A percentile compares a stretch with the other conserved stretches of the same genome.
These are phyloP conservation scores for Cyclophora albipunctata DNA, from an alignment of 2,888 invertebrate species.

Conservation along the genomic window DNA sequence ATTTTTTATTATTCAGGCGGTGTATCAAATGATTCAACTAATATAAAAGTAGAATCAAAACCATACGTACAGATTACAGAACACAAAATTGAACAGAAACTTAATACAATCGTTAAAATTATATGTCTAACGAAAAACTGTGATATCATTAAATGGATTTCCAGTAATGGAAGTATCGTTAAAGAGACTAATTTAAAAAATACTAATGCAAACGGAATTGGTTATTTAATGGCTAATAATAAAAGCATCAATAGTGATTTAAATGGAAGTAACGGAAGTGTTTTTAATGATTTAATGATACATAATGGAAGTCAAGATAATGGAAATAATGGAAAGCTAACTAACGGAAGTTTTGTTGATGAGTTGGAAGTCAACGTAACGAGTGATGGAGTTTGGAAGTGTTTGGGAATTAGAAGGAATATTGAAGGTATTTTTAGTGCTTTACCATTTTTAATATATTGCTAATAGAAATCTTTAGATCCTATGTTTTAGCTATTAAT, in stretches of 20 bases:
- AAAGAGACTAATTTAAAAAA: constrained; percentile 21
- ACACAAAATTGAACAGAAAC: constrained; percentile 28
- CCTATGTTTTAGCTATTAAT: too few species aligned
- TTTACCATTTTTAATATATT: constrained; percentile 1
- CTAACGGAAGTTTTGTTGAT: constrained; percentile 16
- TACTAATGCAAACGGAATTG: constrained; percentile 8
- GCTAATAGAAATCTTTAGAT: too few species aligned
- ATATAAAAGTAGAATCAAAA: constrained; percentile 31
- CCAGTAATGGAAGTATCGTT: constrained; percentile 27
- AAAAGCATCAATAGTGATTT: constrained; percentile 5
- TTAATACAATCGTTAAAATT: constrained; percentile 33
- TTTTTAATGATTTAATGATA: constrained; percentile 22
- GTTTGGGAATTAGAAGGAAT: constrained; percentile 34
- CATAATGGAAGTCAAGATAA: constrained; percentile 9
- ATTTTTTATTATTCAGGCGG: constrained; percentile 40
- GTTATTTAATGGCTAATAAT: too few species aligned
- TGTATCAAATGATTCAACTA: constrained; percentile 32
- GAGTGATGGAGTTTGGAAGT: constrained; percentile 45
- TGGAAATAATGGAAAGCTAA: too few species aligned
- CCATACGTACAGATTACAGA: constrained; percentile 53
- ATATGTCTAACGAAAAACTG: constrained; percentile 47
- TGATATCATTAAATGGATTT: constrained; percentile 34
- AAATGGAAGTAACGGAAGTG: constrained; percentile 39
- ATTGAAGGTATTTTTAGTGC: constrained; percentile 42
- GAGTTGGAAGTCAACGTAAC: constrained; percentile 39